phyloP scores from a whole-genome alignment of 2,113 vertebrate genomes.

The Eudyptes chrysolophus region DNA sequence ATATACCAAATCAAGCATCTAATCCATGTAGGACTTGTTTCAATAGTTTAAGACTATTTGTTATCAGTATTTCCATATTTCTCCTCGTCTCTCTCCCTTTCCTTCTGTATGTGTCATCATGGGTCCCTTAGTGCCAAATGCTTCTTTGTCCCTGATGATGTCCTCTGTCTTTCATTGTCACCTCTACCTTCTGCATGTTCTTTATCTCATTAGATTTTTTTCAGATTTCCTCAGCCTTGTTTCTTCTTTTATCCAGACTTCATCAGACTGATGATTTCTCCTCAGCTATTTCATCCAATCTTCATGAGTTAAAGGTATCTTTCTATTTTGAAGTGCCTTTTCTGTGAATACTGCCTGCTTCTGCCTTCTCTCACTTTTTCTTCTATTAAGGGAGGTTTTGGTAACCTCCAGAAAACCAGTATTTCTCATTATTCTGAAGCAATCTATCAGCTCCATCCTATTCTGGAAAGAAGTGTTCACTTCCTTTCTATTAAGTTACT shows the following conservation, averaged over 20 bases:
- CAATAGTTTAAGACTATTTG: not conserved
- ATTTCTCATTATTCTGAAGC: not conserved
- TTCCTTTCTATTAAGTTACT: not conserved
- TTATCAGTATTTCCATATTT: not conserved
- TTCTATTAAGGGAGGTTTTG: not conserved
- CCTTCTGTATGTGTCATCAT: not conserved
- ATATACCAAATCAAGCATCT: not conserved
- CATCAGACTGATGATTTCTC: not conserved
- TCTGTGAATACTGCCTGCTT: not conserved
- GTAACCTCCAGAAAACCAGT: not conserved
- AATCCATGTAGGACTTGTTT: not conserved
- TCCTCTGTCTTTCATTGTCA: not conserved
- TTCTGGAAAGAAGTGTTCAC: not conserved
- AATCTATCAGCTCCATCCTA: not conserved
- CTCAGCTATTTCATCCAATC: not conserved
- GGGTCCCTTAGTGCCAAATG: not conserved
- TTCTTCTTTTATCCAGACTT: not conserved
- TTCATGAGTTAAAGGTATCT: not conserved
- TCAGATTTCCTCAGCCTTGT: not conserved
- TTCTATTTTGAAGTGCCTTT: not conserved
- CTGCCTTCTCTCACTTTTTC: not conserved
- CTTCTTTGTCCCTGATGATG: not conserved
- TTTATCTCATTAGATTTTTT: not conserved
- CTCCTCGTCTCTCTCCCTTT: not conserved
- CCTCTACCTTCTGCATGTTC: not conserved